Conservation (phyloP, 2,113 vertebrate species). For the Neolamprologus caudopunctatus region DNA sequence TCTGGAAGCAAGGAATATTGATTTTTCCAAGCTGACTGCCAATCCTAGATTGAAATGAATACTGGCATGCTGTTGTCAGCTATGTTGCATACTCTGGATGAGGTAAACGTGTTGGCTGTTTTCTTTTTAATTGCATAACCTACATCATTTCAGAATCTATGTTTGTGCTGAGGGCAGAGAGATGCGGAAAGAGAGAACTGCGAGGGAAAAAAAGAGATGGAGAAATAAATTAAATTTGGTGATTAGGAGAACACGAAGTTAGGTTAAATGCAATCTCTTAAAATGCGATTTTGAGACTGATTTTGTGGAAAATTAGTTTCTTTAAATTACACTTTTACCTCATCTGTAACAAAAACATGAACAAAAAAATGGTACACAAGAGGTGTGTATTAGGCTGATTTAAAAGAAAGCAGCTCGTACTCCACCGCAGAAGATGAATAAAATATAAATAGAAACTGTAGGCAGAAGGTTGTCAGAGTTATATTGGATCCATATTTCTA, state of each 20-base stretch:
- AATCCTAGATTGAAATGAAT: neutral
- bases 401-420: neutral
- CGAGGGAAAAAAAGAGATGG: neutral
- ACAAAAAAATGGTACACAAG: neutral
- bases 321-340: neutral
- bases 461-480: neutral
- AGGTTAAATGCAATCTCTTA: neutral
- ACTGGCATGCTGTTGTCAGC: neutral
- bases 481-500: neutral
- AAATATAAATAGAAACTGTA: neutral
- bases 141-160: neutral
- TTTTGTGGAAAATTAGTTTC: neutral
- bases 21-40: neutral
- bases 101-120: neutral
- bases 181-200: neutral
- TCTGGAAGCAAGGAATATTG: neutral
- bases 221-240: neutral
- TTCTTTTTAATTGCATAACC: neutral
- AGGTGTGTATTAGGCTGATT: neutral
- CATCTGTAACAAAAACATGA: neutral
- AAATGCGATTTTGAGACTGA: neutral
- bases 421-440: neutral
- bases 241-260: neutral
- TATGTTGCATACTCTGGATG: neutral
- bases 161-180: neutral